A percentile compares a stretch with the other conserved stretches of the same genome.
phyloP scores from a whole-genome alignment of 2,113 vertebrate species.

The Xiphophorus couchianus region DNA sequence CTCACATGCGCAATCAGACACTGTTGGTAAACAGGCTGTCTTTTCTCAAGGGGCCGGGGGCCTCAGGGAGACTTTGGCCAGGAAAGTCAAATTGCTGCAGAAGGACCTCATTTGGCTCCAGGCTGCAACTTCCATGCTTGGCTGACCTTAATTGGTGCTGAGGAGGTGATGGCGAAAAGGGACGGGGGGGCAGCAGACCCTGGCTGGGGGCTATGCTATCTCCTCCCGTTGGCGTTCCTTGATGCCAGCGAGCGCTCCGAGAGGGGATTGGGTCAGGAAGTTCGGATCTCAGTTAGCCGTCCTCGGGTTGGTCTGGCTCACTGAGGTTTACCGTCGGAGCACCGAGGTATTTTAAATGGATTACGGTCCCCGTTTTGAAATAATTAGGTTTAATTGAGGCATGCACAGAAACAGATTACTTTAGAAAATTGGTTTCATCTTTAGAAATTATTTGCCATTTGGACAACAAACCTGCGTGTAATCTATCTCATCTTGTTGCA shows the following conservation, averaged over 20 bases:
- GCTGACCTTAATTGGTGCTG: conserved; percentile 85
- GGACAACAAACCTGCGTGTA: conserved; percentile 41
- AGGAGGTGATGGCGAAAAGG: background rate
- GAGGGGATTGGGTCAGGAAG: conserved; percentile 83
- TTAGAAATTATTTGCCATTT: conserved; percentile 34
- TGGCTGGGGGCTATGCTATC: conserved; percentile 82
- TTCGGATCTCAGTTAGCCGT: conserved; percentile 79
- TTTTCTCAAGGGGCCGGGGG: conserved; percentile 84
- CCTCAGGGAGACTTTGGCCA: conserved; percentile 77
- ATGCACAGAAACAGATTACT: conserved; percentile 51
- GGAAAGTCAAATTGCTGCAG: conserved; percentile 89
- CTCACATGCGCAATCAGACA: conserved; percentile 78
- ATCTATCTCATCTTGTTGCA: conserved; percentile 35
- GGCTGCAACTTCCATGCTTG: conserved; percentile 82
- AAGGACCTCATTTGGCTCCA: conserved; percentile 88
- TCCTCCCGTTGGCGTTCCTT: conserved; percentile 78
- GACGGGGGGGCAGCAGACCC: conserved; percentile 53
- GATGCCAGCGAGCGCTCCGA: conserved; percentile 81
- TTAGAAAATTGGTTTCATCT: conserved; percentile 55
- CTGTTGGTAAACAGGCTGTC: conserved; percentile 91
- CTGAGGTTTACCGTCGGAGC: conserved; percentile 78
- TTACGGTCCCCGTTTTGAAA: conserved; percentile 51
- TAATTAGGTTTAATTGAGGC: conserved; percentile 57
- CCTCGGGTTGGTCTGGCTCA: conserved; percentile 77
- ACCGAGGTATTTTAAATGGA: conserved; percentile 50